Evolutionary conservation across 2,797 vertebrate genomes (phyloP).

Genomic region (Falco cherrug): DNA sequence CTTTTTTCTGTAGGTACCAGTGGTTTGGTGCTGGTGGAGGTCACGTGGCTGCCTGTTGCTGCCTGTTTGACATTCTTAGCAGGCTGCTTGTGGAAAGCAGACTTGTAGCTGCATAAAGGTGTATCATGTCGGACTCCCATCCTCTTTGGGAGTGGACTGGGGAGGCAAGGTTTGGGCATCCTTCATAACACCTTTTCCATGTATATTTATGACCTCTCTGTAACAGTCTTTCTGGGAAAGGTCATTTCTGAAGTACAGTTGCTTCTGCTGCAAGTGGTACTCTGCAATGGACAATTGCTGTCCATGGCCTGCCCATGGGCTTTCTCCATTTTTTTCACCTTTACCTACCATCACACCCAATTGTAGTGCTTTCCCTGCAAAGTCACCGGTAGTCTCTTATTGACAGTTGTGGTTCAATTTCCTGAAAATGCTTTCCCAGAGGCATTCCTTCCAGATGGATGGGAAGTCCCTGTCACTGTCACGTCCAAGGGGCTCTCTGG

Average conservation of each 20-base stretch:
- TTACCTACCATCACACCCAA: background rate
- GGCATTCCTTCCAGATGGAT: background rate
- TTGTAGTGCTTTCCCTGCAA: background rate
- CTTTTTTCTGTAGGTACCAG: background rate
- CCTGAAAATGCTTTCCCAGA: background rate
- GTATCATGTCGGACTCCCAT: background rate
- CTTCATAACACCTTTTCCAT: background rate
- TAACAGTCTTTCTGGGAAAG: background rate
- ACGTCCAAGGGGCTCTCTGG: background rate
- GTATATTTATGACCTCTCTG: background rate
- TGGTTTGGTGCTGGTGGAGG: background rate
- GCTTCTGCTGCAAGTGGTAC: background rate
- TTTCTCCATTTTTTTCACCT: background rate
- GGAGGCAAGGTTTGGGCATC: background rate
- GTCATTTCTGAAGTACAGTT: background rate
- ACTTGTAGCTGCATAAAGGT: background rate
- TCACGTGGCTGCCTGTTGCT: background rate
- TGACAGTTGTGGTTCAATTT: background rate
- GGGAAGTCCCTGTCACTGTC: background rate
- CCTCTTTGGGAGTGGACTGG: background rate
- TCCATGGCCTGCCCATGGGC: background rate
- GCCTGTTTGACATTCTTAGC: background rate
- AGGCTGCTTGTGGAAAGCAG: background rate
- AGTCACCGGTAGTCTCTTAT: background rate
- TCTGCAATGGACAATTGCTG: background rate